Conservation (phyloP, 1,140 invertebrate species). For the Tetranychus cinnabarinus region DNA sequence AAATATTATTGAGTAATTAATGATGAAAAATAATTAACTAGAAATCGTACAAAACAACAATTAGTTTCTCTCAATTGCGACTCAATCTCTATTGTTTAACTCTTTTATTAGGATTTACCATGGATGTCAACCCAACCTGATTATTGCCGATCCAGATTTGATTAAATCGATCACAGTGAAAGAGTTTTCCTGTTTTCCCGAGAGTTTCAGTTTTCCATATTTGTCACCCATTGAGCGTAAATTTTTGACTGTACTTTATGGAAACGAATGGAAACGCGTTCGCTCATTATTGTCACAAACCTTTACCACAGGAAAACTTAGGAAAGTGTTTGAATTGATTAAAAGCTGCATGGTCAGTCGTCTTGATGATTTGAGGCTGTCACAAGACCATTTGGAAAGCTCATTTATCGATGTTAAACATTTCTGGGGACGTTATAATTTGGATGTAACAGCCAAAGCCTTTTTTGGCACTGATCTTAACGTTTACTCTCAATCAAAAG, state of each 20-base stretch:
- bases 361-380: not conserved
- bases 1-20: too few species aligned
- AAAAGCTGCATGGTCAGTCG: not conserved
- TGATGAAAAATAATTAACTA: too few species aligned
- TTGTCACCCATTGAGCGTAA: not conserved
- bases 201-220: not conserved
- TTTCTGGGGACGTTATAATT: slow-evolving; percentile 8
- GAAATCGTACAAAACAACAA: too few species aligned
- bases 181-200: slow-evolving; percentile 5
- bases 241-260: slow-evolving; percentile 10
- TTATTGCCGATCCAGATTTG: slow-evolving; percentile 5
- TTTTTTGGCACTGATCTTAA: slow-evolving; percentile 25
- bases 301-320: slow-evolving; percentile 32
- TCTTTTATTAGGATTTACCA: not conserved
- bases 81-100: too few species aligned
- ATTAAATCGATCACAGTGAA: slow-evolving; percentile 7
- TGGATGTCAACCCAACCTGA: slow-evolving; percentile 5
- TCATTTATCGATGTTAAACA: not conserved
- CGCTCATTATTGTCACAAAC: slow-evolving; percentile 28
- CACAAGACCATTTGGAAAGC: not conserved
- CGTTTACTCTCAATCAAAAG: slow-evolving; percentile 13
- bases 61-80: too few species aligned
- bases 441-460: slow-evolving; percentile 26
- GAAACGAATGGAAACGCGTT: slow-evolving; percentile 28
- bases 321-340: slow-evolving; percentile 23